These are phyloP conservation scores for Drosophila siamana DNA, from an alignment of 2,888 invertebrate species.

Conservation along the genomic window DNA sequence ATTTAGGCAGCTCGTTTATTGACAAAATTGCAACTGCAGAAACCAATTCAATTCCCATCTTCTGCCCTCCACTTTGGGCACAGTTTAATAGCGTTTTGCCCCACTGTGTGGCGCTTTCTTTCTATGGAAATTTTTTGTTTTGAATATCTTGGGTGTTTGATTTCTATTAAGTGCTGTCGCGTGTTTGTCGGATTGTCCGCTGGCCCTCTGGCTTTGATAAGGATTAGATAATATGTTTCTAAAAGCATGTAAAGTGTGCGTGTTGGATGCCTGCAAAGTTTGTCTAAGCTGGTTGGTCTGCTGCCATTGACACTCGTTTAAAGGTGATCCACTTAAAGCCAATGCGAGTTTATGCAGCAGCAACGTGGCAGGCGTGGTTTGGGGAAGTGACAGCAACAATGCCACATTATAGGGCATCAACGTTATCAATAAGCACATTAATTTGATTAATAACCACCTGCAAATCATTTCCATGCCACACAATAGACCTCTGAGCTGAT, in stretches of 20 bases:
- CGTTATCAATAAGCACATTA: slow-evolving; percentile 82
- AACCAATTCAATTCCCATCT: too few relatives aligned
- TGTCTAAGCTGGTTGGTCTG: slow-evolving; percentile 39
- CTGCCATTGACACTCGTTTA: slow-evolving; percentile 19
- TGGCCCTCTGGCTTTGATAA: slow-evolving; percentile 50
- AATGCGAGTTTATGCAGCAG: slow-evolving; percentile 1
- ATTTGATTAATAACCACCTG: slow-evolving; percentile 84
- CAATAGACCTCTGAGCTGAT: slow-evolving; percentile 65
- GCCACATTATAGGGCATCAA: slow-evolving; percentile 60
- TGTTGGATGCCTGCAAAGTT: slow-evolving; percentile 7
- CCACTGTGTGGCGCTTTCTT: slow-evolving; percentile 58
- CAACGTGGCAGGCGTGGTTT: background rate
- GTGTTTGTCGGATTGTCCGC: slow-evolving; percentile 49
- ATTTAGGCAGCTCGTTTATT: too few relatives aligned
- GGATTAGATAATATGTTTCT: slow-evolving; percentile 68
- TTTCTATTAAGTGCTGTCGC: slow-evolving; percentile 67
- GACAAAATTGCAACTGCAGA: too few relatives aligned
- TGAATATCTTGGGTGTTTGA: slow-evolving; percentile 41
- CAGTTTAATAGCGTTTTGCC: too few relatives aligned
- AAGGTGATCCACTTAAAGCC: slow-evolving; percentile 32
- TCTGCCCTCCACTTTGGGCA: too few relatives aligned
- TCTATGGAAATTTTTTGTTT: slow-evolving; percentile 49
- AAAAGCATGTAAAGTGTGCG: slow-evolving; percentile 64
- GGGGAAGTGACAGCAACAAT: slow-evolving; percentile 35
- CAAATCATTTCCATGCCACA: slow-evolving; percentile 82